These are phyloP conservation scores for Polypedilum pembai DNA, from an alignment of 1,140 invertebrate species.

Conservation along the genomic window DNA sequence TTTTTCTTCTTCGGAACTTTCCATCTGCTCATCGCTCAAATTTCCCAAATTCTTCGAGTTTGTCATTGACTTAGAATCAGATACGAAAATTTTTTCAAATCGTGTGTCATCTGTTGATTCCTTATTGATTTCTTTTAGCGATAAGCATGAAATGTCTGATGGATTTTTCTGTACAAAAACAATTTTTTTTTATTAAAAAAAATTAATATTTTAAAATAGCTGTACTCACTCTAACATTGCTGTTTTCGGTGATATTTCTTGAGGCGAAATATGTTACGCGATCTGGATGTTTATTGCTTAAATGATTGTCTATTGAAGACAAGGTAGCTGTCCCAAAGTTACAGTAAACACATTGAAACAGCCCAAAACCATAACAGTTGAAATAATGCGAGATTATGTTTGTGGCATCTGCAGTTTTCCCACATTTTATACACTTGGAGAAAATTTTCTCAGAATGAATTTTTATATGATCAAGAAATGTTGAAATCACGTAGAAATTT, in stretches of 20 bases:
- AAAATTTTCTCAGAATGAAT: neutral
- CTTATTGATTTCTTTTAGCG: too few relatives aligned
- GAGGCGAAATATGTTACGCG: neutral
- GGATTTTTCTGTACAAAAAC: too few relatives aligned
- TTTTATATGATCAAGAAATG: neutral
- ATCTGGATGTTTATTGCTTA: neutral
- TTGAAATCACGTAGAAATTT: neutral
- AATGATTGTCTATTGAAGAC: neutral
- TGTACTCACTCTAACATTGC: neutral
- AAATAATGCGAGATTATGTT: neutral
- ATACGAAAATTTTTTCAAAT: too few relatives aligned
- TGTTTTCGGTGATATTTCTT: neutral
- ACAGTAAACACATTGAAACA: neutral
- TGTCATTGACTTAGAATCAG: too few relatives aligned
- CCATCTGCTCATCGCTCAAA: too few relatives aligned
- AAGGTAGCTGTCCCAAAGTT: neutral
- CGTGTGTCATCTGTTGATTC: too few relatives aligned
- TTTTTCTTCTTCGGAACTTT: too few relatives aligned
- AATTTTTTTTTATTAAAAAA: too few relatives aligned
- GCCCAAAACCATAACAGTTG: neutral
- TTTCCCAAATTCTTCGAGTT: too few relatives aligned
- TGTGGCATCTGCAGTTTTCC: neutral
- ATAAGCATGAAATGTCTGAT: too few relatives aligned
- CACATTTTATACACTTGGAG: neutral
- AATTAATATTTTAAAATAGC: too few relatives aligned